Base-by-base conservation (phyloP, 2,113 vertebrate genomes). In the Oceanites oceanicus region DNA sequence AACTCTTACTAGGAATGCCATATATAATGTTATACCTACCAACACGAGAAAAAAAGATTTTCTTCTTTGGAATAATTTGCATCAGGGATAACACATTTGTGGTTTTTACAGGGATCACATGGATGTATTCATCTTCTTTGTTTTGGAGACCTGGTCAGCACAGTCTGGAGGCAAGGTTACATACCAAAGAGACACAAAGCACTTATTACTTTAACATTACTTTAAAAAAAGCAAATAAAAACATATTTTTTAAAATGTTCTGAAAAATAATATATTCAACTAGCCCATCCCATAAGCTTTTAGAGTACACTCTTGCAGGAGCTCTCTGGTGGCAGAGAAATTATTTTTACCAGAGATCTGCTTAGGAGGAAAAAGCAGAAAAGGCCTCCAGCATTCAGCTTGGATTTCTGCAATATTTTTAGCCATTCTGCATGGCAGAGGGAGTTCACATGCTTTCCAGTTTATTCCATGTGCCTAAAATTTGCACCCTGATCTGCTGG, bases 291-390 rank as follows among this genome's bases (percentile, higher is more conserved):
- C 38, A 36, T 76, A 13, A 44, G 47, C 19, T 27, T 80, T 88
- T 40, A 72, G 40, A 70, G 13, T 38, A 70, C 49, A 27, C 83
- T 79, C 58, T 82, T 88, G 13, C 50, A 72, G 63, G 32, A 93
- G 55, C 32, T 90, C 74, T 90, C 78, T 85, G 21, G 76, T 96
- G 84, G 77, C 76, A 87, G 6, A 84, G n/a, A 92, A 87, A 94
- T 90, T 52, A 61, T 85, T 95, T 92, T 90, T 90, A 75, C 53
- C 36, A 67, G 36, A 68, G 42, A 79, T 45, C 58, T 79, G 17
- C 74, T 90, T 73, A 61, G 40, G 21, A 94, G 47, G 21, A 84
- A 91, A 93, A 78, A 44, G 63, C 85, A 83, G 22, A 88, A 83
- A 88, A 96, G 78, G 16, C n/a, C 50, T 96, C 50, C 50, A 93